phyloP scores from a whole-genome alignment of 1,140 invertebrate species.

The Acromyrmex charruanus region DNA sequence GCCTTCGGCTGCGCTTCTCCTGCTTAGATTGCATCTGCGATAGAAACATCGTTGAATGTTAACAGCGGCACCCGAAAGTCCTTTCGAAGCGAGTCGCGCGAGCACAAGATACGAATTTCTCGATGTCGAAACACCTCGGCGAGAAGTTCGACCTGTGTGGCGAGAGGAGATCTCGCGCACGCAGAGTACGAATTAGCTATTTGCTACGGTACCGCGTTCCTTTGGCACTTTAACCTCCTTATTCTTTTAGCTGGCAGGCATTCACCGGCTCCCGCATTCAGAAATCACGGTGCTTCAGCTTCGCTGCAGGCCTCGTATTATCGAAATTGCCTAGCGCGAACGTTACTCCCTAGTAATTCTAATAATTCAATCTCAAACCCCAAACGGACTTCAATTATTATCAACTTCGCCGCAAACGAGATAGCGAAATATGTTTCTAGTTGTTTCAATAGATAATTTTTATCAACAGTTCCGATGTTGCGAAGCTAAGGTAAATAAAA shows the following conservation, averaged over 20 bases:
- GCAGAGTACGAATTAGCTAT: constrained; percentile 78
- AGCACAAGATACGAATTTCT: constrained; percentile 63
- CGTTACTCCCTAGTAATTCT: constrained; percentile 63
- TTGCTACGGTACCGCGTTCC: constrained; percentile 76
- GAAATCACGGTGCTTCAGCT: constrained; percentile 73
- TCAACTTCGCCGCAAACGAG: constrained; percentile 28
- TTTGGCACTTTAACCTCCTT: constrained; percentile 74
- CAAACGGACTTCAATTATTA: constrained; percentile 33
- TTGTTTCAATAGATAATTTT: not conserved
- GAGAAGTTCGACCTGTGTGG: constrained; percentile 71
- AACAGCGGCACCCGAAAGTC: constrained; percentile 36
- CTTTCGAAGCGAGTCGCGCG: constrained; percentile 3
- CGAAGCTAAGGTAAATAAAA: not conserved
- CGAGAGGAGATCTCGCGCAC: constrained; percentile 70
- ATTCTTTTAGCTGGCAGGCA: constrained; percentile 74
- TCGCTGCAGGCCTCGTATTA: constrained; percentile 69
- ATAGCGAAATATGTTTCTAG: constrained; percentile 41
- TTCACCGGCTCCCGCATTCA: constrained; percentile 69
- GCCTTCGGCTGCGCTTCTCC: constrained; percentile 20
- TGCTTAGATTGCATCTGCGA: constrained; percentile 28
- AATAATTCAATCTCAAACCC: constrained; percentile 48
- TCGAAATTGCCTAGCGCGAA: constrained; percentile 73
- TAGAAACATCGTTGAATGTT: constrained; percentile 45
- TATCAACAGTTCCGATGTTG: not conserved
- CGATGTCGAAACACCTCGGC: constrained; percentile 71